Evolutionary conservation across 1,140 invertebrate genomes (phyloP).

Genomic region (Paralvinella palmiformis): DNA sequence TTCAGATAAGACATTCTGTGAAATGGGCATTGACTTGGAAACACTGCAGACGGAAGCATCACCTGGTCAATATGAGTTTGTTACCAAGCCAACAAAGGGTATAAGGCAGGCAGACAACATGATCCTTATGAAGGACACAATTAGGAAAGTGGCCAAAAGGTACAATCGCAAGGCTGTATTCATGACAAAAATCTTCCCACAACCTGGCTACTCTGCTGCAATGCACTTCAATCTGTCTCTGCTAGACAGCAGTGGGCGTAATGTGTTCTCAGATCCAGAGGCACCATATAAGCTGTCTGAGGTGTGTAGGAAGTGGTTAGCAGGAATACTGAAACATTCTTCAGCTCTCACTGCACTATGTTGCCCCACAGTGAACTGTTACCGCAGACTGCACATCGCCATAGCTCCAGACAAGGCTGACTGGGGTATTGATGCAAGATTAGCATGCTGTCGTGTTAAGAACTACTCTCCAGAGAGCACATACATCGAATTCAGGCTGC

Average conservation of each 20-base stretch:
- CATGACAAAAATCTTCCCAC: conserved; percentile 21
- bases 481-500: conserved; percentile 18
- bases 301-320: conserved; percentile 24
- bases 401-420: conserved; percentile 19
- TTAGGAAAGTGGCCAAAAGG: conserved; percentile 17
- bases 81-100: neutral
- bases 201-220: conserved; percentile 18
- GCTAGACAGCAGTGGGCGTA: conserved; percentile 7
- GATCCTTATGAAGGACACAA: conserved; percentile 5
- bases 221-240: conserved; percentile 27
- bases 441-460: conserved; percentile 14
- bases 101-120: conserved; percentile 11
- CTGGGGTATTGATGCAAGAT: conserved; percentile 22
- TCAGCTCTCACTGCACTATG: conserved; percentile 23
- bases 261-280: conserved; percentile 21
- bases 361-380: conserved; percentile 28
- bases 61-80: conserved; percentile 19
- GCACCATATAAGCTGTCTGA: conserved; percentile 16
- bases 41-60: conserved; percentile 13
- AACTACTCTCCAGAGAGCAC: neutral
- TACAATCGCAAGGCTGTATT: conserved; percentile 19
- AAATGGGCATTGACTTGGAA: conserved; percentile 8
- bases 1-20: conserved; percentile 5
- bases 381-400: conserved; percentile 18
- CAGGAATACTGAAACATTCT: conserved; percentile 23